These are phyloP conservation scores for Bombus impatiens DNA, from an alignment of 1,140 invertebrate genomes.

Conservation along the genomic window DNA sequence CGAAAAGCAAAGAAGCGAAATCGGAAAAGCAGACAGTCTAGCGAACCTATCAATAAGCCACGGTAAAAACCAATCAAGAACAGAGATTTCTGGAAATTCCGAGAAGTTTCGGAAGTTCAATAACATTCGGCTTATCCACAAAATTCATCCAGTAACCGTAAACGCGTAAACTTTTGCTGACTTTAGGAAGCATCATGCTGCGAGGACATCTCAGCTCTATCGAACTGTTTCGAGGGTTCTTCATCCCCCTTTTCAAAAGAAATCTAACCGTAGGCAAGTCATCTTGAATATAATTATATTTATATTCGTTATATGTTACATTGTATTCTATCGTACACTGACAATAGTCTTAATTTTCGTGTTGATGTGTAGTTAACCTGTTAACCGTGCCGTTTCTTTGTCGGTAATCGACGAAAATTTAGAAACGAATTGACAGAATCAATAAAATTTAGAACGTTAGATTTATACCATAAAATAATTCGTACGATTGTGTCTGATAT, in stretches of 20 bases:
- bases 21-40: slow-evolving; percentile 52
- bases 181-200: slow-evolving; percentile 27
- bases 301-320: background rate
- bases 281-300: background rate
- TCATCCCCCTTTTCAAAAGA: slow-evolving; percentile 31
- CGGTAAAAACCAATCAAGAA: slow-evolving; percentile 10
- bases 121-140: slow-evolving; percentile 7
- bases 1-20: slow-evolving; percentile 22
- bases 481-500: no score
- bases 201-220: slow-evolving; percentile 32
- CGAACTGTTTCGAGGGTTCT: slow-evolving; percentile 15
- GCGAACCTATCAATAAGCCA: slow-evolving; percentile 38
- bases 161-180: background rate
- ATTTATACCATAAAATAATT: background rate
- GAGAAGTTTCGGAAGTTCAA: background rate
- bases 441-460: background rate
- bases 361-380: background rate
- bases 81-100: slow-evolving; percentile 1
- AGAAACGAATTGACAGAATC: background rate
- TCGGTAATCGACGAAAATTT: background rate
- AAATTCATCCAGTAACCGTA: slow-evolving; percentile 54
- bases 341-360: background rate
- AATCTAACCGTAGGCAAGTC: slow-evolving; percentile 54
- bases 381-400: no score
- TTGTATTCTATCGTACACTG: background rate